Base-by-base conservation (phyloP, 2,797 vertebrate genomes). In the Cyprinella venusta region DNA sequence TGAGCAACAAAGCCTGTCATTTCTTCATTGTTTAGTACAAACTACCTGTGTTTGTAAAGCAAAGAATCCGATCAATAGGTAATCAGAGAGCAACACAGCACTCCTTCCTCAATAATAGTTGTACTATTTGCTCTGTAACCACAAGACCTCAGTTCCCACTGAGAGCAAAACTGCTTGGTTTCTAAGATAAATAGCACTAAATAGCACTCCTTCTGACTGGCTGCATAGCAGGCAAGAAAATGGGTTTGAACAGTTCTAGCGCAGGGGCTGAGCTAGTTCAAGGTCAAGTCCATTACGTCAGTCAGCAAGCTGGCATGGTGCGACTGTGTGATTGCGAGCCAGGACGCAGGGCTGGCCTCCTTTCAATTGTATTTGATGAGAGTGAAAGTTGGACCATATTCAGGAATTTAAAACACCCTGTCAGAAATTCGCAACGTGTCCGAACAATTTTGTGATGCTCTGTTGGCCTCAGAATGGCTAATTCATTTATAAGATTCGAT, bases 31-130 rank as follows among this genome's bases (percentile, higher is more conserved):
- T 82, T 65, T 76, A 79, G 65, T 67, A 52, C 19, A 52, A 82
- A 72, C 76, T 75, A 48, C 61, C 79, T 71, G 48, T 78, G 75
- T 85, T 74, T 69, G 76, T 56, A 61, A 54, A 64, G 59, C 80
- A n/a, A 65, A 50, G 30, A 65, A 50, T n/a, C 19, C 3, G 56
- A 87, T 87, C 80, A 79, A 85, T 87, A 87, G 24, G 64, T 78
- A 65, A 83, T 87, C 80, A 85, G 77, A 81, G 68, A 21, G n/a
- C 26, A 80, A 81, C 86, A 75, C 77, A 50, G 71, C 61, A 72
- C 52, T 80, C 59, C 56, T 76, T 81, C 81, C 81, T 64, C 74
- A 52, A 40, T 77, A 75, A 77, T 56, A 82, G 78, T 40, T 65
- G 45, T 9, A 70, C 72, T 48, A 86, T 83, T 85, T 83, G 33